Evolutionary conservation across 2,888 invertebrate genomes (phyloP), one percentile per base, ranked within the genome.

Genomic region (Calliscelio sp.): DNA sequence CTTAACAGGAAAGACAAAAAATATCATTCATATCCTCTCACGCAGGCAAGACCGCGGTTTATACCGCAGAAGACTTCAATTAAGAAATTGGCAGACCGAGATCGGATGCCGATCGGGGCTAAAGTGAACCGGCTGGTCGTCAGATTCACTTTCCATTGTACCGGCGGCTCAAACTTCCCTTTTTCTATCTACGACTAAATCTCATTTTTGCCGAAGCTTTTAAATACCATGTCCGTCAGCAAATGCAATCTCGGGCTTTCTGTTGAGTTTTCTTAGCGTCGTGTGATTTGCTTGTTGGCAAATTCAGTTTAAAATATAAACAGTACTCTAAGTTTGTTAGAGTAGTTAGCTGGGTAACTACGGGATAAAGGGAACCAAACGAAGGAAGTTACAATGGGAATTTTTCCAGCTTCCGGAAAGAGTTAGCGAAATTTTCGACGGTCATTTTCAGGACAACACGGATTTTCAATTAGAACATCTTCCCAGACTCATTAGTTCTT

Each of bases 1-100:
- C 90, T 92, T 92, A 92, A 92, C 91, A 89, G 89, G 87, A 63
- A 46, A 75, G 41, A 75, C 89, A 88, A 90, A 88, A 88, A 90
- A 89, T 88, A 90, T 90, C 86, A 90, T 90, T 89, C 88, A 89
- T 87, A 88, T 87, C 89, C 83, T 88, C 86, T 84, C 82, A 70
- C 25, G 80, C 74, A 70, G 65, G 53, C 18, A 57, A 77, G 55
- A 51, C 16, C 11, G 41, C 55, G 28, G 49, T 55, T 81, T 70
- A n/a, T n/a, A n/a, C n/a, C n/a, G n/a, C n/a, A n/a, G 78, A 68
- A 55, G 73, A n/a, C 85, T 86, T 88, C 88, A 86, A 90, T 90
- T 89, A 89, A 87, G 87, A 89, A 87, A 90, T 91, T 88, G 89
- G n/a, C n/a, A n/a, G n/a, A n/a, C n/a, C n/a, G n/a, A 83, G 80